These are phyloP conservation scores for Drosophila nr. medialis DNA, from an alignment of 2,888 invertebrate species.

Conservation along the genomic window DNA sequence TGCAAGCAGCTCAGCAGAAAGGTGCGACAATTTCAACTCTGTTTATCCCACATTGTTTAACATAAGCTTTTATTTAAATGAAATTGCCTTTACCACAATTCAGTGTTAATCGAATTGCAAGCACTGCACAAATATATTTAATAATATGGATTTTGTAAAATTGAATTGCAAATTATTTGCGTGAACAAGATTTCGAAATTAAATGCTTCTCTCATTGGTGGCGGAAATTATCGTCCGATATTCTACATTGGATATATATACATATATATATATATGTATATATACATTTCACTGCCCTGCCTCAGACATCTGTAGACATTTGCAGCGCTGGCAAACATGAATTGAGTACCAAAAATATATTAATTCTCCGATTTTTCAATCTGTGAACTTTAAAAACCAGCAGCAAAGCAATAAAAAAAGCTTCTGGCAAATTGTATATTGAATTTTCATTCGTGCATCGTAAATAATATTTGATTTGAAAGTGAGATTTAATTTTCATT, in stretches of 20 bases:
- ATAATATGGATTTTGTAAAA: conserved; percentile 14
- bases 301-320: conserved; percentile 39
- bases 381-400: background rate
- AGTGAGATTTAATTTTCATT: background rate
- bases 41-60: conserved; percentile 30
- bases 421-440: background rate
- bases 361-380: background rate
- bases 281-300: conserved; percentile 1
- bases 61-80: conserved; percentile 26
- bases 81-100: background rate
- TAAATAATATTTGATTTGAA: background rate
- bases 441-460: background rate
- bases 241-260: conserved; percentile 23
- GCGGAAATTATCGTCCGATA: conserved; percentile 73
- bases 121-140: conserved; percentile 37
- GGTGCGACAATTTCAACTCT: conserved; percentile 60
- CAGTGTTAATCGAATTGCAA: conserved; percentile 30
- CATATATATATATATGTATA: background rate
- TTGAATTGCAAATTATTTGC: conserved; percentile 21
- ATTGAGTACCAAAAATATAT: background rate
- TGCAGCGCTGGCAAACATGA: conserved; percentile 34
- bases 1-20: conserved; percentile 61
- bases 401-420: background rate
- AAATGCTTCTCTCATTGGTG: conserved; percentile 49
- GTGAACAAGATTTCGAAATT: conserved; percentile 12